Base-by-base conservation (phyloP, 2,797 vertebrate genomes). In the Spea hammondii region DNA sequence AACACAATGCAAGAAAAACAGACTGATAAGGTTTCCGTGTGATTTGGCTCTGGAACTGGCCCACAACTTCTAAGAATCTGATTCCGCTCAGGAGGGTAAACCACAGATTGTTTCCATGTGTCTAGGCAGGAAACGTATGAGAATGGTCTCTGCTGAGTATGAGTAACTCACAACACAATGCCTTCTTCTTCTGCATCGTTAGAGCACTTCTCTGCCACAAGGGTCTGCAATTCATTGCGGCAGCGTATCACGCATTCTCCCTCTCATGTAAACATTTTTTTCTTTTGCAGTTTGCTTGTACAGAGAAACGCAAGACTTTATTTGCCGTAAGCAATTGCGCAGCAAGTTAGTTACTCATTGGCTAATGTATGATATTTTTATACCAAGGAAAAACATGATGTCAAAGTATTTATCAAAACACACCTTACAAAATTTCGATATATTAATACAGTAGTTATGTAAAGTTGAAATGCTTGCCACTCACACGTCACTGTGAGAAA, bases 11-110 rank as follows among this genome's bases (percentile, higher is more conserved):
- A 77, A 81, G 70, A 77, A 81, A 77, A 81, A 77, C 79, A 81
- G 74, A 50, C 74, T 81, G 79, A 81, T 81, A 77, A 81, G 79
- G 79, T 81, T 81, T 81, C 79, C 55, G 44, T 10, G 75, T 66
- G 74, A 81, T 73, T 81, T 81, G 74, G 79, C 74, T 68, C 70
- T 77, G 74, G 70, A 73, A 76, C 72, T 81, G 54, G 69, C 79
- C 48, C 54, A 62, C 74, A 67, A 72, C 86, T 90, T 90, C 87
- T 88, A 89, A 88, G 89, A 90, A 89, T 89, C 87, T 17, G 80
- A 85, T 88, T 90, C 87, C 84, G 87, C 87, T 85, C 84, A 87
- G 84, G 84, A 88, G 84, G 85, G 87, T 89, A 89, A 81, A 88
- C 88, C 89, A 84, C 89, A 88, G 86, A 90, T 89, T 85, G 84